Conservation (phyloP, 2,113 vertebrate species). For the Rhinolophus ferrumequinum region DNA sequence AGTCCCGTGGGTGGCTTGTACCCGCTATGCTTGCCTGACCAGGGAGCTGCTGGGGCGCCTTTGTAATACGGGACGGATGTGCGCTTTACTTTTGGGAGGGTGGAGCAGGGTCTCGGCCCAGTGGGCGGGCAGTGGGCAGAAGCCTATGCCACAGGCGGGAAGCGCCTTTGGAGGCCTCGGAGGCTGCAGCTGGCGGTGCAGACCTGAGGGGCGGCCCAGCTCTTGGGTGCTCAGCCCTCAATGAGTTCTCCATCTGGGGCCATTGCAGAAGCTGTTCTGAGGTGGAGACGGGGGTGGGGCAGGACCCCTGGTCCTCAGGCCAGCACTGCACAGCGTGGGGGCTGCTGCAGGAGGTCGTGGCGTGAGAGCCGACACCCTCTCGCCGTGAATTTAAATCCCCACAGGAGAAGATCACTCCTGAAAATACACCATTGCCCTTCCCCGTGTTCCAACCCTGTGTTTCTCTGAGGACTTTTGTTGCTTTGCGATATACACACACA, state of each 20-base stretch:
- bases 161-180: rapidly evolving
- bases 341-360: background rate
- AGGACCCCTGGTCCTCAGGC: too few relatives aligned
- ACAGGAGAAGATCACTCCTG: background rate
- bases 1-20: background rate
- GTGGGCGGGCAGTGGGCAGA: background rate
- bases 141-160: background rate
- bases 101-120: background rate
- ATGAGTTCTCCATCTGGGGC: background rate
- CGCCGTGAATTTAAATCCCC: too few relatives aligned
- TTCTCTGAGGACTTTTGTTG: background rate
- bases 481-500: rapidly evolving
- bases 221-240: background rate
- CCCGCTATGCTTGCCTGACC: rapidly evolving
- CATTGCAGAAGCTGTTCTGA: background rate
- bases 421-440: rapidly evolving
- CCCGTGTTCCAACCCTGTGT: rapidly evolving
- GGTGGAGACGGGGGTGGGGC: too few relatives aligned
- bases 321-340: too few relatives aligned
- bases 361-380: background rate
- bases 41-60: background rate
- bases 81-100: background rate
- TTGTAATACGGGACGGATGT: background rate
- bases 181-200: background rate
- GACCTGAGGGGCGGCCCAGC: rapidly evolving